Conservation (phyloP, 2,113 vertebrate genomes). For the Siphamia tubifer region DNA sequence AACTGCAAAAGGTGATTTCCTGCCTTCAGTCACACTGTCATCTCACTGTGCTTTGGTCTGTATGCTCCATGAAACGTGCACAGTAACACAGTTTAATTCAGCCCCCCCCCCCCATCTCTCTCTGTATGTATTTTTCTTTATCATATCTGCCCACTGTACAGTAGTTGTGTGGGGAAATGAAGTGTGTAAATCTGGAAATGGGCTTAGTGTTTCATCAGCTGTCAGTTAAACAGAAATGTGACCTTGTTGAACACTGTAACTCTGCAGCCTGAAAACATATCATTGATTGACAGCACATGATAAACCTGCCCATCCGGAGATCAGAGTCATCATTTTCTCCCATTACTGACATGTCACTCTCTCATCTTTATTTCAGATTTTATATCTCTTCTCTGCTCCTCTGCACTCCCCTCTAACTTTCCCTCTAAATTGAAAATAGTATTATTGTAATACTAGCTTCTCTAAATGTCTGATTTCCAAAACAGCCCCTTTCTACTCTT, state of each 20-base stretch:
- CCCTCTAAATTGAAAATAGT: constrained; percentile 32
- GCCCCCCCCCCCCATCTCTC: background rate
- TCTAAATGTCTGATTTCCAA: constrained; percentile 16
- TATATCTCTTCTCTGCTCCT: constrained; percentile 13
- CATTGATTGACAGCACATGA: constrained; percentile 58
- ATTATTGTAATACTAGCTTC: constrained; percentile 23
- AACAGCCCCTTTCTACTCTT: constrained; percentile 36
- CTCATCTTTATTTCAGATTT: constrained; percentile 17
- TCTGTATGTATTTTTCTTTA: constrained; percentile 15
- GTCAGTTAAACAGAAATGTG: constrained; percentile 51
- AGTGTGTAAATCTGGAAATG: constrained; percentile 38
- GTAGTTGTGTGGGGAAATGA: constrained; percentile 27
- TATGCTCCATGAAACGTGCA: background rate
- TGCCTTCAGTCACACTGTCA: background rate
- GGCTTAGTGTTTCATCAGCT: constrained; percentile 45
- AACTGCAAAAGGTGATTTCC: constrained; percentile 78
- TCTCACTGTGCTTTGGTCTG: constrained; percentile 18
- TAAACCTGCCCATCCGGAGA: constrained; percentile 38
- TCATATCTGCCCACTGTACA: constrained; percentile 11
- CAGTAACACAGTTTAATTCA: background rate
- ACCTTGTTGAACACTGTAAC: constrained; percentile 44
- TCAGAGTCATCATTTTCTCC: constrained; percentile 33
- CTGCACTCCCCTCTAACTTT: constrained; percentile 12
- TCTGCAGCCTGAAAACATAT: constrained; percentile 37
- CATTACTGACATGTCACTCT: constrained; percentile 36